These are phyloP conservation scores for Eriocheir sinensis DNA, from an alignment of 1,140 invertebrate genomes.

Conservation along the genomic window DNA sequence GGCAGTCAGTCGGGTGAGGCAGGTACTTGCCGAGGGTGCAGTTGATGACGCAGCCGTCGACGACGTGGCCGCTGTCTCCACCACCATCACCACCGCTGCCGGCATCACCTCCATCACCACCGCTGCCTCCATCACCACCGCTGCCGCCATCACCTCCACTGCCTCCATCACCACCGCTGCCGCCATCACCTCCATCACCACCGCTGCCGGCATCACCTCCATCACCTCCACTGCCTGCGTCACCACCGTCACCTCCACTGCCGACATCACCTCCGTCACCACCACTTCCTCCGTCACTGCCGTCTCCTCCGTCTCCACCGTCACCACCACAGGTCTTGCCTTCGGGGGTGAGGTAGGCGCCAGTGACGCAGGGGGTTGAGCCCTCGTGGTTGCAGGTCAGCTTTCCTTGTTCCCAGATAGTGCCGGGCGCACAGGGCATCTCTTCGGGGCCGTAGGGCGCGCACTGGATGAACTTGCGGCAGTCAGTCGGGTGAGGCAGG, in stretches of 20 bases:
- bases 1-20: constrained; percentile 64
- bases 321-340: constrained; percentile 29
- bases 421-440: constrained; percentile 39
- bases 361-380: neutral
- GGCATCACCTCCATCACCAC: no score
- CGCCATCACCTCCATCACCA: neutral
- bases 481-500: constrained; percentile 62
- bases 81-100: no score
- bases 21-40: constrained; percentile 53
- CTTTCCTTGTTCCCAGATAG: constrained; percentile 31
- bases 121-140: constrained; percentile 29
- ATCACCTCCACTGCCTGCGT: no score
- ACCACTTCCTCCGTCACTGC: constrained; percentile 29
- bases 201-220: no score
- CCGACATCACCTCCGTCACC: constrained; percentile 7
- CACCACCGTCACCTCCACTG: neutral
- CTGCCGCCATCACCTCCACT: no score
- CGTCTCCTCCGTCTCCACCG: neutral
- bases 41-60: constrained; percentile 65
- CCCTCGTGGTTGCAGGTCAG: constrained; percentile 31
- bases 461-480: constrained; percentile 64
- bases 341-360: neutral
- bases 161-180: no score
- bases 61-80: constrained; percentile 31
- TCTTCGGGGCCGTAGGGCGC: constrained; percentile 51